A percentile compares a stretch with the other conserved stretches of the same genome.
Evolutionary conservation across 2,113 vertebrate genomes (phyloP).

Genomic region (Sylvietta virens): DNA sequence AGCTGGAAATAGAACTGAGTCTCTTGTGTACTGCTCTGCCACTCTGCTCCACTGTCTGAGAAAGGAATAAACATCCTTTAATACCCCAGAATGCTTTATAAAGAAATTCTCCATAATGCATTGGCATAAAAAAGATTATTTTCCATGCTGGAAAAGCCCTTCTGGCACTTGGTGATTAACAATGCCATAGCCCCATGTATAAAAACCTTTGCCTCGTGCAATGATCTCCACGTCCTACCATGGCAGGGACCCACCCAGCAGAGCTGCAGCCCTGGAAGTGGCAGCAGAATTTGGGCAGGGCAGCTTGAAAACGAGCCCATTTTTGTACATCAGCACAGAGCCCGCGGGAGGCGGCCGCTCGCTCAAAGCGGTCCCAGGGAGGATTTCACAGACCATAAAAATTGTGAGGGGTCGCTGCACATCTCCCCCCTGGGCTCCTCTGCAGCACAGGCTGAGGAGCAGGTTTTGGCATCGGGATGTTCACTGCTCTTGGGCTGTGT

Average conservation of each 20-base stretch:
- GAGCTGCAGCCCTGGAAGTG: background rate
- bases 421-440: background rate
- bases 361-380: fast-evolving
- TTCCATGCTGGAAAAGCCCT: background rate
- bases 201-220: background rate
- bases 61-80: background rate
- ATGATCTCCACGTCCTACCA: fast-evolving
- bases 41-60: background rate
- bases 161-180: background rate
- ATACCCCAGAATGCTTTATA: background rate
- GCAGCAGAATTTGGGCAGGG: background rate
- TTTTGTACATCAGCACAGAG: background rate
- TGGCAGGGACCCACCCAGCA: background rate
- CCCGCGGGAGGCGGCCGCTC: fast-evolving
- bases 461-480: background rate
- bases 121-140: background rate
- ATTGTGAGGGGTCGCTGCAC: background rate
- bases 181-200: background rate
- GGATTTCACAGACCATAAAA: background rate
- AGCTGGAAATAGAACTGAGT: background rate
- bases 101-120: background rate
- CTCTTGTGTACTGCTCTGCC: background rate
- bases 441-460: background rate
- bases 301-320: background rate
- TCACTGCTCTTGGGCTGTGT: background rate